A percentile compares a stretch with the other conserved stretches of the same genome.
phyloP scores from a whole-genome alignment of 1,140 invertebrate species.

The Phthorimaea operculella region DNA sequence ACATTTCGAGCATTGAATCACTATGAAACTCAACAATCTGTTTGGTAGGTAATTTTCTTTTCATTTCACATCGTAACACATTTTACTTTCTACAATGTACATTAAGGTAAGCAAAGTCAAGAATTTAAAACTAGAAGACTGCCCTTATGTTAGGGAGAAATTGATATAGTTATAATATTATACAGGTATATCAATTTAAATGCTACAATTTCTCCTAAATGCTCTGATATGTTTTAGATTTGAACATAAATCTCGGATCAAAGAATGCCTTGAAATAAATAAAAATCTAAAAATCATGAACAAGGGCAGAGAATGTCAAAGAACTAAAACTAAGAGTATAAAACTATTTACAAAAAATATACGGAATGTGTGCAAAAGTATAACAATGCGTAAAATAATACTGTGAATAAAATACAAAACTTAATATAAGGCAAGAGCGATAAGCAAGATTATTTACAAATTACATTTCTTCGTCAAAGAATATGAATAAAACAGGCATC shows the following conservation, averaged over 20 bases:
- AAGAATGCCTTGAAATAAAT: no score
- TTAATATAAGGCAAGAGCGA: constrained; percentile 5
- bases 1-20: not conserved
- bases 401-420: constrained; percentile 10
- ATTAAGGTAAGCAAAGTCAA: not conserved
- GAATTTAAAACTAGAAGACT: not conserved
- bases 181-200: no score
- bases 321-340: not conserved
- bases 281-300: no score
- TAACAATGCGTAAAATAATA: constrained; percentile 13
- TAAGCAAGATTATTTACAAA: constrained; percentile 8
- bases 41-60: constrained; percentile 13
- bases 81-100: not conserved
- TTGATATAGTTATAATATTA: no score
- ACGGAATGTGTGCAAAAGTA: constrained; percentile 9
- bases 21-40: not conserved
- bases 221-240: no score
- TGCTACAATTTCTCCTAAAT: no score
- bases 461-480: no score
- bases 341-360: constrained; percentile 12
- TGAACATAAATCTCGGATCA: no score
- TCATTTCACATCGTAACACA: not conserved
- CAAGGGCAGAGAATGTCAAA: not conserved
- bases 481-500: not conserved
- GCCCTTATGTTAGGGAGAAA: no score